Base-by-base conservation (phyloP, 2,113 vertebrate genomes). In the Tachycineta bicolor region DNA sequence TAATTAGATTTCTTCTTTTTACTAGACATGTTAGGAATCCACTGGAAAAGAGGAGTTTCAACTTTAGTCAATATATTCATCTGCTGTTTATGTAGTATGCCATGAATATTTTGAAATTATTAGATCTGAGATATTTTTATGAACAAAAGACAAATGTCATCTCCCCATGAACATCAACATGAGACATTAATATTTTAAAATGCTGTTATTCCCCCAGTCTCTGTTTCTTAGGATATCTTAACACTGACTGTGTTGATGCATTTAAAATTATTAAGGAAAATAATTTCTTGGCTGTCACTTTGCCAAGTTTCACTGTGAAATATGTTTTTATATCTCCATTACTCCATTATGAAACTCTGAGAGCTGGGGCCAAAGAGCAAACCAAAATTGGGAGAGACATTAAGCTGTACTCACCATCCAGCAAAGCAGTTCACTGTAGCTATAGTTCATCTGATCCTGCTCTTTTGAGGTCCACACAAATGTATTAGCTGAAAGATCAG, bases 181-280 rank as follows among this genome's bases (percentile, higher is more conserved):
- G 28, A 91, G 70, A 82, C 50, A 93, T 62, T 28, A 71, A 50
- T 53, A 20, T 68, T 94, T 88, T 84, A 2, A 82, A 89, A 94
- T 55, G 58, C 29, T 37, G 23, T 55, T 87, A 78, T 87, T 91
- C 53, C 53, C 22, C 43, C 31, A 10, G 53, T 23, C 43, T 84
- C 84, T 28, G 13, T 79, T 92, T 85, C 84, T 84, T 79, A 91
- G 87, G 89, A 49, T 78, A 89, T 79, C 69, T 94, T 64, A 87
- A 85, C 52, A 53, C 24, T 43, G 47, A 87, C 49, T 75, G 44
- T 62, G 69, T 47, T 49, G 53, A 91, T 88, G 58, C 18, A 7
- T 94, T 84, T 95, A 37, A 85, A 95, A 92, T 90, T 80, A 85
- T n/a, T 46, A 65, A 29, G 53, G 85, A 84, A 97, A 96, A 92